Evolutionary conservation across 2,797 vertebrate species (phyloP).

Genomic region (Sylvia borin): DNA sequence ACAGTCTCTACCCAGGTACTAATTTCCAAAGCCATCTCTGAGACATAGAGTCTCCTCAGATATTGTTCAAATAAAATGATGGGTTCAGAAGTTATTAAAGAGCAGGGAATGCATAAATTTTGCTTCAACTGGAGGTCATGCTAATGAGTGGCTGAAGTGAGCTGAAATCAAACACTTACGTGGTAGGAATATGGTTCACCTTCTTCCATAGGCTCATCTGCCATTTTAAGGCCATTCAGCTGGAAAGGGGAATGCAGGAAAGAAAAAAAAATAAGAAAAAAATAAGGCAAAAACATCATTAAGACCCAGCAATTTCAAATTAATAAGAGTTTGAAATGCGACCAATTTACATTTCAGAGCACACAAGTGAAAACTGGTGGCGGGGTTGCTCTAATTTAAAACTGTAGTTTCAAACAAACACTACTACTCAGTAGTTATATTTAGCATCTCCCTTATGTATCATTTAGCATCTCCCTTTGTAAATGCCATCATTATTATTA

Average conservation of each 20-base stretch:
- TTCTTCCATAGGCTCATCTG: slow-evolving; percentile 97
- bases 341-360: slow-evolving; percentile 32
- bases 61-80: background rate
- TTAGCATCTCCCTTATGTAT: slow-evolving; percentile 30
- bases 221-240: slow-evolving; percentile 94
- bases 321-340: background rate
- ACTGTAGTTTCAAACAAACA: slow-evolving; percentile 14
- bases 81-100: background rate
- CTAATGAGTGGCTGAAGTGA: background rate
- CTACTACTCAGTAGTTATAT: background rate
- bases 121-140: background rate
- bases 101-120: background rate
- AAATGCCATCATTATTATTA: slow-evolving; percentile 7
- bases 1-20: background rate
- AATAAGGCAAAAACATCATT: background rate
- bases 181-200: slow-evolving; percentile 89
- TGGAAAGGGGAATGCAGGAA: slow-evolving; percentile 51
- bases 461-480: background rate
- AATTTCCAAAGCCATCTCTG: background rate
- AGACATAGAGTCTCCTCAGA: background rate
- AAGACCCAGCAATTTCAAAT: background rate
- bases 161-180: slow-evolving; percentile 79
- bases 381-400: background rate
- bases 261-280: background rate
- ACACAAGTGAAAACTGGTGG: background rate